These are phyloP conservation scores for Pteropus rufus DNA, from an alignment of 2,797 vertebrate species.

Conservation along the genomic window DNA sequence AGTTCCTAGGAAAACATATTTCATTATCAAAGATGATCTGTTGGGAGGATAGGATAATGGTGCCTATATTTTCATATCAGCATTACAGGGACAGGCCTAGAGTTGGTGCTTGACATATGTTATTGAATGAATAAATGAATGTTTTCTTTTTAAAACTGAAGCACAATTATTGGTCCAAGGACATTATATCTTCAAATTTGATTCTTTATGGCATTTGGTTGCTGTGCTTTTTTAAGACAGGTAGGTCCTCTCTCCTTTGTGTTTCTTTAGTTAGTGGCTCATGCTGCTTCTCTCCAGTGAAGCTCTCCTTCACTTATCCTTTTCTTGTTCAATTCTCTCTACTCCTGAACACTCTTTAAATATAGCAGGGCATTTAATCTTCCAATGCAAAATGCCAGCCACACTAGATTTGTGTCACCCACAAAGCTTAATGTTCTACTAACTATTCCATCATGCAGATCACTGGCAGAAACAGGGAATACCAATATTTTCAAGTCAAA, in stretches of 20 bases:
- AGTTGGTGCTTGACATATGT: not conserved
- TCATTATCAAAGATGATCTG: not conserved
- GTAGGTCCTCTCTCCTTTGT: not conserved
- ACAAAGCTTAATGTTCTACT: constrained; percentile 13
- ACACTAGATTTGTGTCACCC: constrained; percentile 39
- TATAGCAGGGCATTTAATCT: constrained; percentile 49
- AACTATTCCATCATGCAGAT: not conserved
- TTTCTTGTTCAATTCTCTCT: constrained; percentile 47
- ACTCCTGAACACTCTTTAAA: constrained; percentile 33
- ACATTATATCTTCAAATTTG: not conserved
- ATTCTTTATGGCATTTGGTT: not conserved
- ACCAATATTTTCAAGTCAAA: constrained; percentile 43
- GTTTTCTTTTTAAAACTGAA: not conserved
- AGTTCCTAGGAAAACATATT: not conserved
- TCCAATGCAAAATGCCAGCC: not conserved
- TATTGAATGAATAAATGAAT: not conserved
- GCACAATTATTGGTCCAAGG: not conserved
- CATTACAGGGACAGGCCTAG: not conserved
- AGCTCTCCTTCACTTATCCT: constrained; percentile 31
- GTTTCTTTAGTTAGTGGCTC: not conserved
- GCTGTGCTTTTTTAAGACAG: not conserved
- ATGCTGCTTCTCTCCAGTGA: not conserved
- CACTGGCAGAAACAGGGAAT: not conserved
- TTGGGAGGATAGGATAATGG: not conserved
- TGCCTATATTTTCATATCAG: not conserved